These are phyloP conservation scores for Lamprologus callipterus DNA, from an alignment of 2,113 vertebrate genomes.

Conservation along the genomic window DNA sequence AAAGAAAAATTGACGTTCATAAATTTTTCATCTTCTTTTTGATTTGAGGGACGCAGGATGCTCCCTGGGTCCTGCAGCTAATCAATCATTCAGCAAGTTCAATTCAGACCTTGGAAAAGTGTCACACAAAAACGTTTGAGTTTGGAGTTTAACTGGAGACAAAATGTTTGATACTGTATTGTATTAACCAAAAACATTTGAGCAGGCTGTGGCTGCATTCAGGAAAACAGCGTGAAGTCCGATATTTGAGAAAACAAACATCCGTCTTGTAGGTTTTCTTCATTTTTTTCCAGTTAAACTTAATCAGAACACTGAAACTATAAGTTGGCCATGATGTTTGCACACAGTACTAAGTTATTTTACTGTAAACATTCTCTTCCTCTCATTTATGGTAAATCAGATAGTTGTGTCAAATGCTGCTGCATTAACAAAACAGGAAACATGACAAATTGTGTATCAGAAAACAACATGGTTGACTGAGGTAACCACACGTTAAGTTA, in stretches of 20 bases:
- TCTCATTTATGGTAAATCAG: background rate
- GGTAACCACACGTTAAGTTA: background rate
- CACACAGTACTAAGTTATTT: background rate
- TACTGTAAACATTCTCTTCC: background rate
- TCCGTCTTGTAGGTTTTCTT: background rate
- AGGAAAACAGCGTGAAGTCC: background rate
- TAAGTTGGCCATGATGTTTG: background rate
- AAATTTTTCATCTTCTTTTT: background rate
- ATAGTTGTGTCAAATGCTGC: background rate
- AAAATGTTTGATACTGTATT: background rate
- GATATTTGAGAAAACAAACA: background rate
- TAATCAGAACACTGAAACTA: background rate
- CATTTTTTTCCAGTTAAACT: background rate
- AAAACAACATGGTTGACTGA: background rate
- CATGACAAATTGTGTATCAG: background rate
- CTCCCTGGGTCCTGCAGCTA: background rate
- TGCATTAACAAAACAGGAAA: background rate
- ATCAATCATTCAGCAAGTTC: background rate
- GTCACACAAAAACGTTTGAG: background rate
- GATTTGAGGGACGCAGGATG: background rate
- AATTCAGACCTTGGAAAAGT: background rate
- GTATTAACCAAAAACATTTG: background rate
- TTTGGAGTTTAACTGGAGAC: background rate
- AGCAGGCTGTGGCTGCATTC: background rate
- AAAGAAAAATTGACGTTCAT: background rate